Conservation (phyloP, 2,113 vertebrate species). For the Oriolus oriolus region DNA sequence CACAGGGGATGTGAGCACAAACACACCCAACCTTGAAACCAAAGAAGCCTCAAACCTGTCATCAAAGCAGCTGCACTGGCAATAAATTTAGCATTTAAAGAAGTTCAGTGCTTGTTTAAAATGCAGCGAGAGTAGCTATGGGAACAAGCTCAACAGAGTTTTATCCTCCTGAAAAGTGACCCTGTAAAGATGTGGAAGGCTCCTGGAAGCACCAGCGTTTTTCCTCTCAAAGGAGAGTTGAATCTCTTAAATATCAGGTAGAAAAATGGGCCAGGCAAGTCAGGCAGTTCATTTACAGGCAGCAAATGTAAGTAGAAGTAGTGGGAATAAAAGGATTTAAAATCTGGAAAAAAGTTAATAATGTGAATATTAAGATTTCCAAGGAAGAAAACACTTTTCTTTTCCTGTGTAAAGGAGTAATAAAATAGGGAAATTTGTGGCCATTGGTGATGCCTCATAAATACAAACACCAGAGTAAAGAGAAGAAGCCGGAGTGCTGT, state of each 20-base stretch:
- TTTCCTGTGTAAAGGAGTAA: not conserved
- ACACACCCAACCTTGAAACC: conserved; percentile 64
- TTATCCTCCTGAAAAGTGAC: not conserved
- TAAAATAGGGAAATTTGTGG: not conserved
- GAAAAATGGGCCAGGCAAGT: not conserved
- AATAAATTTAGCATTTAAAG: conserved; percentile 65
- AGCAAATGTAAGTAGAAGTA: not conserved
- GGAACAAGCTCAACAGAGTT: not conserved
- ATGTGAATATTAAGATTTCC: not conserved
- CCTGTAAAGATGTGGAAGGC: not conserved
- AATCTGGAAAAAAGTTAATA: not conserved
- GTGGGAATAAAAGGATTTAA: not conserved
- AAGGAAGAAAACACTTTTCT: not conserved
- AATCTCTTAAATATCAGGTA: rapidly evolving
- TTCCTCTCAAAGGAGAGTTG: not conserved
- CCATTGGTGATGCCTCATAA: not conserved
- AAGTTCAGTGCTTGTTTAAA: conserved; percentile 1
- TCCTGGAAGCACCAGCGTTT: not conserved
- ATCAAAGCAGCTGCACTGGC: conserved; percentile 68
- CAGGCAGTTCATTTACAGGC: not conserved
- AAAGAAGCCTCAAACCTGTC: conserved; percentile 66
- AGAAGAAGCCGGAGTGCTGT: not conserved
- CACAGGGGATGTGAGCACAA: not conserved
- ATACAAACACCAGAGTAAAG: not conserved
- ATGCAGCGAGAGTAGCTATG: not conserved